Percentiles rank a stretch among this genome's conserved stretches.
Evolutionary conservation across 2,113 vertebrate genomes (phyloP).

Genomic region (Calonectris borealis): DNA sequence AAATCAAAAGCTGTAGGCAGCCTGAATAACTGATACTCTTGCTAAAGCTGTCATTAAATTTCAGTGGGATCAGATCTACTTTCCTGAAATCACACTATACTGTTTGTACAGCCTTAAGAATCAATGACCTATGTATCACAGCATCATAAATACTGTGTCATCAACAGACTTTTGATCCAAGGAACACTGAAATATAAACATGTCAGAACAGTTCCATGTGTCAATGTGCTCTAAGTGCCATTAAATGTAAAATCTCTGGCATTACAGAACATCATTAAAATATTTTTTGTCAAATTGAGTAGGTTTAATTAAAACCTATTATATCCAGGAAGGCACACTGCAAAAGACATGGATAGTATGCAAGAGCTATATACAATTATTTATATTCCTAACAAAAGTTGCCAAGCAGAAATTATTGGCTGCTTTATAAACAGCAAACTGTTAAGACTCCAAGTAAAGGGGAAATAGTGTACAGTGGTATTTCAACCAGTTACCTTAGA

Average conservation of each 20-base stretch:
- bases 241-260: not conserved
- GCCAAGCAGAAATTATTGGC: not conserved
- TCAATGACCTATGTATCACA: not conserved
- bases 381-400: not conserved
- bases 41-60: not conserved
- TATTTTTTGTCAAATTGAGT: not conserved
- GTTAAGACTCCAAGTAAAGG: not conserved
- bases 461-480: not conserved
- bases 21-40: not conserved
- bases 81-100: not conserved
- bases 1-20: not conserved
- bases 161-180: not conserved
- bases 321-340: not conserved
- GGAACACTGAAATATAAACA: not conserved
- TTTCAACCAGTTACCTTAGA: not conserved
- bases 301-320: slow-evolving; percentile 9
- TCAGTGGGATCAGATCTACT: not conserved
- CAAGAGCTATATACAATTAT: not conserved
- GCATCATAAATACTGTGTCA: not conserved
- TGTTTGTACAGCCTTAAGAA: not conserved
- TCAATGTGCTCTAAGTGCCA: not conserved
- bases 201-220: not conserved
- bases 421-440: not conserved
- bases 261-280: not conserved
- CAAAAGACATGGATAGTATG: not conserved